These are phyloP conservation scores for Aplodontia rufa DNA, from an alignment of 2,113 vertebrate genomes.

Conservation along the genomic window DNA sequence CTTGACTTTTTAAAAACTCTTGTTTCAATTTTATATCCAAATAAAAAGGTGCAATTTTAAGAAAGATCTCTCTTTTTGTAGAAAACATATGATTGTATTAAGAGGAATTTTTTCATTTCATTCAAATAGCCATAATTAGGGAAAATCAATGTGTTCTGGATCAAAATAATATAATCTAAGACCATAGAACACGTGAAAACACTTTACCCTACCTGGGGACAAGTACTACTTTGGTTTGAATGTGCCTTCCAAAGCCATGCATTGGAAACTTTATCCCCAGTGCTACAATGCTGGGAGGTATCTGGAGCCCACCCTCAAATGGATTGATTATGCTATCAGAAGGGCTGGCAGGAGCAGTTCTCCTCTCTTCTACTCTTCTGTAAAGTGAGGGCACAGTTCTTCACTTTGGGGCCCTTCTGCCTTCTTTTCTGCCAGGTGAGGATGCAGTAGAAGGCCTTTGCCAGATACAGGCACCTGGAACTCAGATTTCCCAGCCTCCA, in stretches of 20 bases:
- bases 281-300: not conserved
- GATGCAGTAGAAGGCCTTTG: not conserved
- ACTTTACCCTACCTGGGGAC: not conserved
- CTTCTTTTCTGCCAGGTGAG: not conserved
- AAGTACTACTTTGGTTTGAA: not conserved
- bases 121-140: constrained; percentile 45
- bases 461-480: not conserved
- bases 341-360: not conserved
- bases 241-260: not conserved
- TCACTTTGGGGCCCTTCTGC: not conserved
- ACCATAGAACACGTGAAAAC: not conserved
- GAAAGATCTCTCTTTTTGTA: constrained; percentile 21
- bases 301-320: not conserved
- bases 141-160: constrained; percentile 22
- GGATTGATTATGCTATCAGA: not conserved
- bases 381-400: not conserved
- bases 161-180: constrained; percentile 48
- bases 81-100: constrained; percentile 2
- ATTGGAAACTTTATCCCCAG: not conserved
- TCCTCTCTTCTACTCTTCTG: not conserved
- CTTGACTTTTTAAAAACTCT: not conserved
- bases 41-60: constrained; percentile 22
- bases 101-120: constrained; percentile 29
- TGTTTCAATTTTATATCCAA: constrained; percentile 3
- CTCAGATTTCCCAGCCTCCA: not conserved